phyloP scores from a whole-genome alignment of 2,888 invertebrate species.

The Amaurobius ferox region DNA sequence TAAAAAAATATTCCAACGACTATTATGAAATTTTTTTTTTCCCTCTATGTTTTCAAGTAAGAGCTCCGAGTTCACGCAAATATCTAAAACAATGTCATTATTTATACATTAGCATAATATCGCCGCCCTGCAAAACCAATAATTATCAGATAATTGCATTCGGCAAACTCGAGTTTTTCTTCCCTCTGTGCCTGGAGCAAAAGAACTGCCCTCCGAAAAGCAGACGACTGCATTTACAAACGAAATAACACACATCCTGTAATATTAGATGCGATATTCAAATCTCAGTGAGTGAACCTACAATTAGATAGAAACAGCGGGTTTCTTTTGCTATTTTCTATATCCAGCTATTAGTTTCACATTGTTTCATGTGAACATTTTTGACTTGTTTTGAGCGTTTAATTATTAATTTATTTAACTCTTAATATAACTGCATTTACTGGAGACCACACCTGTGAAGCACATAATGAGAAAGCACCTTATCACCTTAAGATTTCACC shows the following conservation, averaged over 20 bases:
- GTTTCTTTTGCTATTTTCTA: too few species aligned
- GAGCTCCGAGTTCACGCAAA: neutral
- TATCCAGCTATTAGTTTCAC: too few species aligned
- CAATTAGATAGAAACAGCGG: neutral
- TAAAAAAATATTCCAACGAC: too few species aligned
- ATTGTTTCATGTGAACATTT: too few species aligned
- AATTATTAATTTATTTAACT: too few species aligned
- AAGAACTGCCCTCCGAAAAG: neutral
- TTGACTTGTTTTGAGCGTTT: too few species aligned
- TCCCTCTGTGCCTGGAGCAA: neutral
- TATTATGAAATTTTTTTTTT: too few species aligned
- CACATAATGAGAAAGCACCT: too few species aligned
- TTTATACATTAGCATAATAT: neutral
- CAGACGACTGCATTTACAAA: neutral
- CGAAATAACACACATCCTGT: neutral
- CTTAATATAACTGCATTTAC: too few species aligned
- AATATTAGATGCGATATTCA: neutral
- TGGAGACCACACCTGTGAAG: too few species aligned
- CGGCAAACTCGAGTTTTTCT: neutral
- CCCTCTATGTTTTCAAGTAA: too few species aligned
- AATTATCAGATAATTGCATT: slow-evolving; percentile 3
- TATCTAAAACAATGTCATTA: neutral
- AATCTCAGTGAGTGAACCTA: neutral
- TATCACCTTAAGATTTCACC: too few species aligned
- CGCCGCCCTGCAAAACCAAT: neutral